Conservation (phyloP, 1,140 invertebrate genomes). For the Reticulitermes speratus region DNA sequence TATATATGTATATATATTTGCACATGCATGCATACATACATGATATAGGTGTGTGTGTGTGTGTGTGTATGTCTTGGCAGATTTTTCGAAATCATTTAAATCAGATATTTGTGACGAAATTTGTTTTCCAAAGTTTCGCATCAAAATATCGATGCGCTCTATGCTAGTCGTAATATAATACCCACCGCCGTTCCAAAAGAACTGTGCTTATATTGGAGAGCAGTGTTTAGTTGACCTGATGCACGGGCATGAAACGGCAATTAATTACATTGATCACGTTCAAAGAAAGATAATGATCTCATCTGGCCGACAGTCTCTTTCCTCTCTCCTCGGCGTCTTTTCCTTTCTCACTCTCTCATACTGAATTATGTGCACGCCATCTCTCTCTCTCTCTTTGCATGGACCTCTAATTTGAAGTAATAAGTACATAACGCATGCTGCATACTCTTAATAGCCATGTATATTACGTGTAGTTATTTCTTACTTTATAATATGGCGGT, state of each 20-base stretch:
- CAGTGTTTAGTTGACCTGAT: neutral
- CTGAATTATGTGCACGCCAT: neutral
- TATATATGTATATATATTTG: too few species aligned
- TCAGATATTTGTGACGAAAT: too few species aligned
- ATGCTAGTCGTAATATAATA: neutral
- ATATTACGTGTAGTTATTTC: neutral
- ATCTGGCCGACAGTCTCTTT: slow-evolving; percentile 7
- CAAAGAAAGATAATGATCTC: slow-evolving; percentile 28
- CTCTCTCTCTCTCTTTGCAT: neutral
- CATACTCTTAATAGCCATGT: neutral
- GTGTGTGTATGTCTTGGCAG: too few species aligned
- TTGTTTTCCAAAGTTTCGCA: too few species aligned
- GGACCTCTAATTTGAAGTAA: neutral
- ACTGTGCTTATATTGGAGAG: neutral
- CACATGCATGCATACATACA: too few species aligned
- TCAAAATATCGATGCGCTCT: too few species aligned
- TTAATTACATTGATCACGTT: slow-evolving; percentile 31
- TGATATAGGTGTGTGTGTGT: too few species aligned
- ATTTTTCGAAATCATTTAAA: too few species aligned
- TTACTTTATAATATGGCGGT: neutral
- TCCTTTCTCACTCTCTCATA: neutral
- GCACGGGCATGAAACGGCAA: slow-evolving; percentile 22
- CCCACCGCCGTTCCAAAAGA: neutral
- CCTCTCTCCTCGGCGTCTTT: neutral
- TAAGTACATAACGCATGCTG: neutral